phyloP scores from a whole-genome alignment of 2,797 vertebrate genomes.

The Acomys russatus region DNA sequence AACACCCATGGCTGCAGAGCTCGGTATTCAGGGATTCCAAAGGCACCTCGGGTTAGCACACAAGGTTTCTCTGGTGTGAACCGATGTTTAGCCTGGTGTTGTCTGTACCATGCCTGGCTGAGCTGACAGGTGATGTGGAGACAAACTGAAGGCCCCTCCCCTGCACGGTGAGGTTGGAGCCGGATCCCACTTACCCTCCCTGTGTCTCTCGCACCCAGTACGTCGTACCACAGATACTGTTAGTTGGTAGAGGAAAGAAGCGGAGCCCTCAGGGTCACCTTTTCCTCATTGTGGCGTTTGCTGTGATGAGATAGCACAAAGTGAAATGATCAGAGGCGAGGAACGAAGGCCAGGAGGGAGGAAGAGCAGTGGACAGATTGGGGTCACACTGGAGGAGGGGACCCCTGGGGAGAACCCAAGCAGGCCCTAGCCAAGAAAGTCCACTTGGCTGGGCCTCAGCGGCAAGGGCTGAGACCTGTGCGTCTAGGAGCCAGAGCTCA shows the following conservation, averaged over 20 bases:
- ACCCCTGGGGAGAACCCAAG: not conserved
- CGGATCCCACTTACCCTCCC: not conserved
- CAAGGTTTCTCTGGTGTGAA: not conserved
- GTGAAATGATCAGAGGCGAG: not conserved
- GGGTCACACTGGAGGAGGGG: not conserved
- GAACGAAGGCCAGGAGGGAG: not conserved
- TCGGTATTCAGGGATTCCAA: not conserved
- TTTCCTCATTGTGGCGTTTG: not conserved
- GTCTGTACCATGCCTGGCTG: not conserved
- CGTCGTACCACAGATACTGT: not conserved
- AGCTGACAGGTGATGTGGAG: not conserved
- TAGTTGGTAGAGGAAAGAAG: slow-evolving; percentile 11
- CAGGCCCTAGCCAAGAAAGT: not conserved
- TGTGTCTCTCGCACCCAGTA: not conserved
- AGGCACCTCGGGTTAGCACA: not conserved
- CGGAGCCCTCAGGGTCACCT: not conserved
- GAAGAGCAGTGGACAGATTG: not conserved
- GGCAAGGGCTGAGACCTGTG: not conserved
- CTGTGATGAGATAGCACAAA: not conserved
- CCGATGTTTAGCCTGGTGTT: not conserved
- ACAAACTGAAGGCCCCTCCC: not conserved
- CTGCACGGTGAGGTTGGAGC: not conserved
- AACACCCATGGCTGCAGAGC: not conserved
- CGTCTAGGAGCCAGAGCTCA: not conserved
- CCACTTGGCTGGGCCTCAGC: not conserved